Percentiles rank a stretch among this genome's conserved stretches.
Conservation (phyloP, 2,888 invertebrate species). For the Pyrocoelia pectoralis region DNA sequence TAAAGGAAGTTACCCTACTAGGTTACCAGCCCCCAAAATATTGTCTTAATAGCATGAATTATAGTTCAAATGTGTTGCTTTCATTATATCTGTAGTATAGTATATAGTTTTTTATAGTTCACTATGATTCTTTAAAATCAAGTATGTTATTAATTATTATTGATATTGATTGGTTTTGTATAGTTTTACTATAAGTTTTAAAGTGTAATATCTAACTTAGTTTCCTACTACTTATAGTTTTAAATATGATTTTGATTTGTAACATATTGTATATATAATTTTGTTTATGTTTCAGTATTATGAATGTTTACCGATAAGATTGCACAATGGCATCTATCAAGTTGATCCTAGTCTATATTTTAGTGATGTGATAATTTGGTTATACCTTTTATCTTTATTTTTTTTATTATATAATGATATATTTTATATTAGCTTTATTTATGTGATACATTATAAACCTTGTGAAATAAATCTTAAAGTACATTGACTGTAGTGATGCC, state of each 20-base stretch:
- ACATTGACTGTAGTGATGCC: too few species aligned
- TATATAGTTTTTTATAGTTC: too few species aligned
- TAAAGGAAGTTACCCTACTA: not conserved
- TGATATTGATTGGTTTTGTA: too few species aligned
- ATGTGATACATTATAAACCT: constrained; percentile 17
- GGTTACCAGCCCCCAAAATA: not conserved
- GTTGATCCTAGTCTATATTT: constrained; percentile 25
- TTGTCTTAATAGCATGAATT: not conserved
- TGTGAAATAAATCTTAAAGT: not conserved
- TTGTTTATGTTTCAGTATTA: constrained; percentile 10
- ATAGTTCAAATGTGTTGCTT: too few species aligned
- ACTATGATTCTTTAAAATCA: too few species aligned
- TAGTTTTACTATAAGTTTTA: too few species aligned
- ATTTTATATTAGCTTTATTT: constrained; percentile 22
- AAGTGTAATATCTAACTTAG: too few species aligned
- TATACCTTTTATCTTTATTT: constrained; percentile 16
- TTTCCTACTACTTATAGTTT: too few species aligned
- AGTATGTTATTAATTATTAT: too few species aligned
- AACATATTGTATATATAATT: not conserved
- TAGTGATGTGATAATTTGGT: constrained; percentile 30
- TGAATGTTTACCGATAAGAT: not conserved
- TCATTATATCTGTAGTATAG: too few species aligned
- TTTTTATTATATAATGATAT: constrained; percentile 12
- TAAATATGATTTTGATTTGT: not conserved
- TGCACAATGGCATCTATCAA: constrained; percentile 29